These are phyloP conservation scores for Perdita meconis DNA, from an alignment of 2,888 invertebrate species.

Conservation along the genomic window DNA sequence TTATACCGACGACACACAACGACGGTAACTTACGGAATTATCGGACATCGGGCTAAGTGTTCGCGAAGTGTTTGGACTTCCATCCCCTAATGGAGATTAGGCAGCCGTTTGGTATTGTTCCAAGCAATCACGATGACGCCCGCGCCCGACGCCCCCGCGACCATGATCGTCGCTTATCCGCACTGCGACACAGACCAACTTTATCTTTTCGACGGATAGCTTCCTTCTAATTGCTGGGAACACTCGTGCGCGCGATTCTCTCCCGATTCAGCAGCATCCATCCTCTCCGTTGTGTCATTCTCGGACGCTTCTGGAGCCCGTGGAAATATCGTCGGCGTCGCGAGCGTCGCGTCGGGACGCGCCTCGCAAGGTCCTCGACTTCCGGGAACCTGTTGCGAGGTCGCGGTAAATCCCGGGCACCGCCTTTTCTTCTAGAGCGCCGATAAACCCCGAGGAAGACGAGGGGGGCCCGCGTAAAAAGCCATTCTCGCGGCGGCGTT, in stretches of 20 bases:
- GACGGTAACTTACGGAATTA: conserved; percentile 46
- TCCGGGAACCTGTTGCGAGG: conserved; percentile 45
- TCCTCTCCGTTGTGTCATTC: too few relatives aligned
- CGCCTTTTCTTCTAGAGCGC: conserved; percentile 25
- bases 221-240: too few relatives aligned
- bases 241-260: too few relatives aligned
- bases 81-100: conserved; percentile 62
- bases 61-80: conserved; percentile 52
- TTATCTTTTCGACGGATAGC: too few relatives aligned
- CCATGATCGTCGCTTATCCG: background rate
- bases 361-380: background rate
- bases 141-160: conserved; percentile 2
- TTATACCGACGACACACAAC: conserved; percentile 20
- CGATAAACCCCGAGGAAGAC: conserved; percentile 35
- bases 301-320: too few relatives aligned
- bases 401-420: conserved; percentile 1
- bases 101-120: conserved; percentile 60
- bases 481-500: conserved; percentile 19
- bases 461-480: conserved; percentile 43
- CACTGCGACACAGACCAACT: conserved; percentile 23
- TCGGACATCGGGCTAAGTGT: conserved; percentile 47
- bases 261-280: too few relatives aligned
- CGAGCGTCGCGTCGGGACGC: background rate
- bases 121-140: conserved; percentile 50
- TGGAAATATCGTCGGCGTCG: too few relatives aligned